Percentiles rank a stretch among this genome's conserved stretches.
These are phyloP conservation scores for Yponomeuta malinellus DNA, from an alignment of 2,888 invertebrate species.

Conservation along the genomic window DNA sequence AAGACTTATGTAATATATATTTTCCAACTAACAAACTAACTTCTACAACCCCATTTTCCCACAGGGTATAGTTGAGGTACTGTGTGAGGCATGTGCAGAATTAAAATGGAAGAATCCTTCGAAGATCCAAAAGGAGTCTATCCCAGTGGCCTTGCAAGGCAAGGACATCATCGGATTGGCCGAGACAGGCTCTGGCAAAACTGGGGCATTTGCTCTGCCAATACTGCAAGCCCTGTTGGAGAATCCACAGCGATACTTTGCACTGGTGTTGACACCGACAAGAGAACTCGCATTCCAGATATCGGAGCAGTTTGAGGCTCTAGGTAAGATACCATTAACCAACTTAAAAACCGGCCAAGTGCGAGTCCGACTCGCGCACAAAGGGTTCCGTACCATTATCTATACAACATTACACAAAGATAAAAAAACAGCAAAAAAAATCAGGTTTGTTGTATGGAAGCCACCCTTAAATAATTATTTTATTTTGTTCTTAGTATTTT, in stretches of 20 bases:
- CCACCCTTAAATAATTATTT: no score
- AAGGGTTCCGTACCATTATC: no score
- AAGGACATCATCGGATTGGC: conserved; percentile 79
- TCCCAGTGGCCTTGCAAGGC: conserved; percentile 93
- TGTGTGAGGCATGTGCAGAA: conserved; percentile 93
- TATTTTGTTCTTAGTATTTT: no score
- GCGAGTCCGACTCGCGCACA: no score
- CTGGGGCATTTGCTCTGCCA: conserved; percentile 97
- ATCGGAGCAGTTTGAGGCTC: conserved; percentile 97
- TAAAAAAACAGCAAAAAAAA: no score
- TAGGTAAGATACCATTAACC: conserved; percentile 76
- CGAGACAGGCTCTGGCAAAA: conserved; percentile 97
- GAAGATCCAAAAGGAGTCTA: conserved; percentile 95
- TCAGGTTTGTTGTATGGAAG: no score
- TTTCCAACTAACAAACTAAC: no score
- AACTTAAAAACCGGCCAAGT: no score
- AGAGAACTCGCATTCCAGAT: conserved; percentile 99
- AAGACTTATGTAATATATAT: no score
- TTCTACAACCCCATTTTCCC: conserved; percentile 17
- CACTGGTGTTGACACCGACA: conserved; percentile 95
- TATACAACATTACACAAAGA: no score
- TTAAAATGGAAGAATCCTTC: conserved; percentile 97
- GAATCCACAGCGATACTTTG: conserved; percentile 95
- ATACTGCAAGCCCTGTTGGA: conserved; percentile 94
- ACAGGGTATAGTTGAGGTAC: conserved; percentile 91